Evolutionary conservation across 1,140 invertebrate species (phyloP), one percentile per base, ranked within the genome.

Genomic region (Triops cancriformis): DNA sequence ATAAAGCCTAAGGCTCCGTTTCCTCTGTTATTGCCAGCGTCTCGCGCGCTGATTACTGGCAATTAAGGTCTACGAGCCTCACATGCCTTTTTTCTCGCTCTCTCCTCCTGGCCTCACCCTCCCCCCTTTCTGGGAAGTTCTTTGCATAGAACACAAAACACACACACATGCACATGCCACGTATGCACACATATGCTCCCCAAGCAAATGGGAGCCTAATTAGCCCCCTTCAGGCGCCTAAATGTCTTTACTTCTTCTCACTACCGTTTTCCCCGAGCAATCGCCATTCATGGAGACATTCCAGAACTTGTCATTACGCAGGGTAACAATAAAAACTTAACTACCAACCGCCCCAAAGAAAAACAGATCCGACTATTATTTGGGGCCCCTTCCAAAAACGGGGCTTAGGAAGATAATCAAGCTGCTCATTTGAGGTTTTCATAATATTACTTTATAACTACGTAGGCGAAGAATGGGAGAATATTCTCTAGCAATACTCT

Each of bases 241-340:
- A 64, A 64, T 64, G 14, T 64, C 23, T 64, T 6, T 64, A 37
- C 7, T 37, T 37, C 31, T 37, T 37, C 31, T 37, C 2, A 7
- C 31, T 37, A 37, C 31, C 31, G 31, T 37, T 37, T 37, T 37
- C 31, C 31, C 31, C 31, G 31, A 64, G 23, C 51, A 23, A 64
- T 64, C 51, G n/a, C 51, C 43, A 64, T 64, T 64, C 51, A 64
- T 64, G 51, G 31, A 64, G 51, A 64, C 51, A 64, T 23, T 64
- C 51, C 51, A 64, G 51, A 64, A 23, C 51, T 64, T 64, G 51
- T 64, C 51, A 64, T 64, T 64, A 64, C 51, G 18, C 23, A 5
- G 51, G 18, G 23, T n/a, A 23, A 64, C 31, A 37, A 37, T 37
- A 7, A 37, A 37, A 37, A 37, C 31, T 37, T 37, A 37, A 37